A percentile compares a stretch with the other conserved stretches of the same genome.
These are phyloP conservation scores for Papilio elwesi DNA, from an alignment of 2,888 invertebrate species.

Conservation along the genomic window DNA sequence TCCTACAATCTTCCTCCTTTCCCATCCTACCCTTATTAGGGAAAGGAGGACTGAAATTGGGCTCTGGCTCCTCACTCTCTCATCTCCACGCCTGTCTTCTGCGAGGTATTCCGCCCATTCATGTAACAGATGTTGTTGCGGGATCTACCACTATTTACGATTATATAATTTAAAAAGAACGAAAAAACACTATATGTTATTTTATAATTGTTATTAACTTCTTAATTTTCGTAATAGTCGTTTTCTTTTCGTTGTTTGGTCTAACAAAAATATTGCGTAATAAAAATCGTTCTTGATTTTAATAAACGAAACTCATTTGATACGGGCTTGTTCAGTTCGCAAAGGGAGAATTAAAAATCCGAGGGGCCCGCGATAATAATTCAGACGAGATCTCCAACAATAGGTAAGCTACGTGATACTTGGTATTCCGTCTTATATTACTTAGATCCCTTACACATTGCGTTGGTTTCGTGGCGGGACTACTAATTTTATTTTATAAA, in stretches of 20 bases:
- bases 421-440: slow-evolving; percentile 29
- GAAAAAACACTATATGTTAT: too few relatives aligned
- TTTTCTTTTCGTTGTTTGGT: background rate
- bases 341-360: slow-evolving; percentile 34
- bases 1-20: too few relatives aligned
- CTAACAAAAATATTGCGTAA: background rate
- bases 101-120: too few relatives aligned
- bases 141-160: too few relatives aligned
- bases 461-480: slow-evolving; percentile 23
- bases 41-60: too few relatives aligned
- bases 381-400: slow-evolving; percentile 41
- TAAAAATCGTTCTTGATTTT: background rate
- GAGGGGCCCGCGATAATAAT: slow-evolving; percentile 40
- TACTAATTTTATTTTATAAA: slow-evolving; percentile 25
- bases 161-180: too few relatives aligned
- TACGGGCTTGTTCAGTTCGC: slow-evolving; percentile 16
- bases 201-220: too few relatives aligned
- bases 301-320: slow-evolving; percentile 25
- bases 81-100: too few relatives aligned
- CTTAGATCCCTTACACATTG: slow-evolving; percentile 31
- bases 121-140: too few relatives aligned
- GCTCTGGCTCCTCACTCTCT: too few relatives aligned
- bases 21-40: too few relatives aligned
- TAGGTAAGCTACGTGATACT: slow-evolving; percentile 37
- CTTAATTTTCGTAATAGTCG: background rate